phyloP scores from a whole-genome alignment of 2,888 invertebrate genomes.

The Masnerella sp. region DNA sequence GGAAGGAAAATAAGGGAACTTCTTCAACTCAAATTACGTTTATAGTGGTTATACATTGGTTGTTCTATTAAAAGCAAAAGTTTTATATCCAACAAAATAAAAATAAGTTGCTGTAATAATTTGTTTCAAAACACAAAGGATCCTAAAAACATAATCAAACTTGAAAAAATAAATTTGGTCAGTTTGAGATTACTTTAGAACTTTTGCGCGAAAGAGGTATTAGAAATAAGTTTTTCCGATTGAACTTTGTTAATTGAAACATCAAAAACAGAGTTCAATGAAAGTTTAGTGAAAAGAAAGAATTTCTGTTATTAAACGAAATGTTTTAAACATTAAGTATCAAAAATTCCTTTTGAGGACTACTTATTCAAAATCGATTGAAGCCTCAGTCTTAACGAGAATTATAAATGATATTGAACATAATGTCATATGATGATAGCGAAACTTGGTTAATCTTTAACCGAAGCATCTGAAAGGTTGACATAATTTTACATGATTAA shows the following conservation, averaged over 20 bases:
- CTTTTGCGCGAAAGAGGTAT: neutral
- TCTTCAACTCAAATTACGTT: neutral
- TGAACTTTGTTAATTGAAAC: constrained; percentile 22
- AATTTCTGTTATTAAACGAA: neutral
- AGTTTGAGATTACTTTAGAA: neutral
- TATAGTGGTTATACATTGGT: too few species aligned
- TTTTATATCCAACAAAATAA: too few species aligned
- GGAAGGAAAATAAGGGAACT: constrained; percentile 11
- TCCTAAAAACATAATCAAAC: too few species aligned
- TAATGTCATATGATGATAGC: too few species aligned
- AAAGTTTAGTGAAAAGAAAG: neutral
- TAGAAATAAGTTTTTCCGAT: constrained; percentile 13
- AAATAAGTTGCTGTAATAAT: too few species aligned
- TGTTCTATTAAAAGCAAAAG: too few species aligned
- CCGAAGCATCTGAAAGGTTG: constrained; percentile 1
- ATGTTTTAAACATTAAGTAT: too few species aligned
- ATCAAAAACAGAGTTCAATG: constrained; percentile 8
- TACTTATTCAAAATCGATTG: too few species aligned
- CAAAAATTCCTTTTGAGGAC: too few species aligned
- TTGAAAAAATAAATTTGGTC: constrained; percentile 4
- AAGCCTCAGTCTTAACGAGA: too few species aligned
- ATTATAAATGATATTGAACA: too few species aligned
- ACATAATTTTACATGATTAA: constrained; percentile 34
- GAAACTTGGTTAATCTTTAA: constrained; percentile 3
- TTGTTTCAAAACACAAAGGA: too few species aligned